A percentile compares a stretch with the other conserved stretches of the same genome.
Evolutionary conservation across 2,888 invertebrate species (phyloP).

Genomic region (Spilosoma lubricipeda): DNA sequence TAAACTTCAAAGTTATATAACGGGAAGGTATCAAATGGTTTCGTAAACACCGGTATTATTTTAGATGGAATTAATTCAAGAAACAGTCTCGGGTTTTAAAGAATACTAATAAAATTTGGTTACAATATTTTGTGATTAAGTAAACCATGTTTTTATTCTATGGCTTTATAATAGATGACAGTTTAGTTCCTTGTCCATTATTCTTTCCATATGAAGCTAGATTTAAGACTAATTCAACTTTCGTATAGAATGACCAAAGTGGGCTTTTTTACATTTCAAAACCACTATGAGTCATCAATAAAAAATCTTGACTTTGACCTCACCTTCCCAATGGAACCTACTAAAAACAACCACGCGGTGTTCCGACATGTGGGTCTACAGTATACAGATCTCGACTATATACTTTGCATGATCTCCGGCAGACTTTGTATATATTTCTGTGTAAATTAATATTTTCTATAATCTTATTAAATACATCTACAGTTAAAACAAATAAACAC

Average conservation of each 20-base stretch:
- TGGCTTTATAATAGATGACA: not conserved
- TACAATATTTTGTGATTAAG: not conserved
- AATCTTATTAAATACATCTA: too few species aligned
- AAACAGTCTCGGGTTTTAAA: not conserved
- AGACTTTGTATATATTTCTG: not conserved
- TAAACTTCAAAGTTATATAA: slow-evolving; percentile 43
- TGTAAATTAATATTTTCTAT: not conserved
- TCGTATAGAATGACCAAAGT: too few species aligned
- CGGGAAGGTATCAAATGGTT: slow-evolving; percentile 32
- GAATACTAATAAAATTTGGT: not conserved
- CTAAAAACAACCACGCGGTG: not conserved
- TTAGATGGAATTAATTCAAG: slow-evolving; percentile 4
- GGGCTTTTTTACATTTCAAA: too few species aligned
- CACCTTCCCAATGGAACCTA: not conserved
- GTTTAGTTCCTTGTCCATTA: not conserved
- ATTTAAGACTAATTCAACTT: not conserved
- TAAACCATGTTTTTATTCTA: not conserved
- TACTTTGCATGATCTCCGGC: not conserved
- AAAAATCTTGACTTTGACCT: too few species aligned
- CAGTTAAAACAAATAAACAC: not conserved
- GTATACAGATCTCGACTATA: not conserved
- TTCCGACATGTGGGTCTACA: not conserved
- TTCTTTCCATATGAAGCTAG: not conserved
- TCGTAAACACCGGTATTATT: slow-evolving; percentile 15
- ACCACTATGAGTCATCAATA: too few species aligned